A percentile compares a stretch with the other conserved stretches of the same genome.
Conservation (phyloP, 2,113 vertebrate species). For the Coregonus clupeaformis region DNA sequence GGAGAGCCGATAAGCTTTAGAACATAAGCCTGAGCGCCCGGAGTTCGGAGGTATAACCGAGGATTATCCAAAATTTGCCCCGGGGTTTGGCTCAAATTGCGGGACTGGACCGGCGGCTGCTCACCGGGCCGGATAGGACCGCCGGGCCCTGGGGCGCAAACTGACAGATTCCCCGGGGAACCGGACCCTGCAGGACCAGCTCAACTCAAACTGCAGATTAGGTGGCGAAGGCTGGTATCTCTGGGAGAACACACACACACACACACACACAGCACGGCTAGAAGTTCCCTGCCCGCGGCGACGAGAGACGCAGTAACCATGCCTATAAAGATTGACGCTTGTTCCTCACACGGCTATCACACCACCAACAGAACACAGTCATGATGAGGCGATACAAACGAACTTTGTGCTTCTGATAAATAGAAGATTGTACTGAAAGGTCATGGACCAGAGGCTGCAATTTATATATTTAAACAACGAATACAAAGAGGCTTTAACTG, state of each 20-base stretch:
- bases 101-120: constrained; percentile 59
- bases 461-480: constrained; percentile 13
- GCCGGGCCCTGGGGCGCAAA: constrained; percentile 60
- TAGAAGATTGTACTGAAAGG: constrained; percentile 59
- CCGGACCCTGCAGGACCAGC: constrained; percentile 20
- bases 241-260: constrained; percentile 48
- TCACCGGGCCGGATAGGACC: constrained; percentile 53
- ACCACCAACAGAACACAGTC: constrained; percentile 30
- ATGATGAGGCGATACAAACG: constrained; percentile 64
- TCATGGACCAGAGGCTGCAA: constrained; percentile 35
- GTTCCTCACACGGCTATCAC: constrained; percentile 62
- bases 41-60: constrained; percentile 44
- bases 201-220: constrained; percentile 64
- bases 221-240: constrained; percentile 69
- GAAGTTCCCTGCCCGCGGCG: constrained; percentile 55
- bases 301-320: constrained; percentile 17
- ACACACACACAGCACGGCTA: constrained; percentile 14
- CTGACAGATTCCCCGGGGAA: constrained; percentile 54
- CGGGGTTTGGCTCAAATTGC: constrained; percentile 56
- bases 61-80: constrained; percentile 68
- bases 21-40: constrained; percentile 30
- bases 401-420: constrained; percentile 64
- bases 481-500: constrained; percentile 1
- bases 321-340: constrained; percentile 33
- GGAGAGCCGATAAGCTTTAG: constrained; percentile 57